A percentile compares a stretch with the other conserved stretches of the same genome.
Evolutionary conservation across 2,113 vertebrate species (phyloP).

Genomic region (Bostrychus sinensis): DNA sequence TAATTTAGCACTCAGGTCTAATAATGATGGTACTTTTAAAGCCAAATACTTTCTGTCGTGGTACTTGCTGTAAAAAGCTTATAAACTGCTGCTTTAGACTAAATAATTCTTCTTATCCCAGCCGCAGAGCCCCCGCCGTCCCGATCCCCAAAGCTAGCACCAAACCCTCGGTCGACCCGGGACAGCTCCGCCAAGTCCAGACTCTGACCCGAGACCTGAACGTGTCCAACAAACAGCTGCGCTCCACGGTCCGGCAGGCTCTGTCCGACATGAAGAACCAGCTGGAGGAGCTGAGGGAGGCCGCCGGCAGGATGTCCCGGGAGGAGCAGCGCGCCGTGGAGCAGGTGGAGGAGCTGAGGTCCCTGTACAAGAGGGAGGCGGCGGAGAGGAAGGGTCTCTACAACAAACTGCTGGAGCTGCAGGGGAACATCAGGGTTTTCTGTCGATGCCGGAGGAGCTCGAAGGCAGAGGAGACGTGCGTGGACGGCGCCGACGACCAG

Average conservation of each 20-base stretch:
- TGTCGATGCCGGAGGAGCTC: slow-evolving; percentile 63
- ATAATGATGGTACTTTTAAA: too few species aligned
- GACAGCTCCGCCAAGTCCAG: slow-evolving; percentile 47
- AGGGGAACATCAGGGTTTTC: slow-evolving; percentile 76
- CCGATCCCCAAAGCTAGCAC: slow-evolving; percentile 7
- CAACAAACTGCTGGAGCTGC: slow-evolving; percentile 72
- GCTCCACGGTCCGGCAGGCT: slow-evolving; percentile 27
- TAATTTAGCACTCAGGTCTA: too few species aligned
- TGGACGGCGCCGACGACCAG: slow-evolving; percentile 60
- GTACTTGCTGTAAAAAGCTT: too few species aligned
- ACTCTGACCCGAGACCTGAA: slow-evolving; percentile 56
- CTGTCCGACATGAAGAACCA: slow-evolving; percentile 61
- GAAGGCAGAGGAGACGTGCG: slow-evolving; percentile 17
- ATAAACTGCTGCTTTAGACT: too few species aligned
- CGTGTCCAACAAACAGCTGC: slow-evolving; percentile 64
- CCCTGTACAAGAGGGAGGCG: slow-evolving; percentile 66
- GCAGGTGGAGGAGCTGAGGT: slow-evolving; percentile 55
- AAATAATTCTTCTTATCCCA: neutral
- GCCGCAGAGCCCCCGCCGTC: neutral
- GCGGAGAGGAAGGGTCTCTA: slow-evolving; percentile 66
- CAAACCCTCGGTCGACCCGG: slow-evolving; percentile 23
- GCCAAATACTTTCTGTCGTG: too few species aligned
- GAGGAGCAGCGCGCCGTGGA: slow-evolving; percentile 28
- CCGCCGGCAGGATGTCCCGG: slow-evolving; percentile 18
- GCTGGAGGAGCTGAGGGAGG: slow-evolving; percentile 43